These are phyloP conservation scores for Parauchenoglanis punctatus DNA, from an alignment of 2,797 vertebrate genomes.

Conservation along the genomic window DNA sequence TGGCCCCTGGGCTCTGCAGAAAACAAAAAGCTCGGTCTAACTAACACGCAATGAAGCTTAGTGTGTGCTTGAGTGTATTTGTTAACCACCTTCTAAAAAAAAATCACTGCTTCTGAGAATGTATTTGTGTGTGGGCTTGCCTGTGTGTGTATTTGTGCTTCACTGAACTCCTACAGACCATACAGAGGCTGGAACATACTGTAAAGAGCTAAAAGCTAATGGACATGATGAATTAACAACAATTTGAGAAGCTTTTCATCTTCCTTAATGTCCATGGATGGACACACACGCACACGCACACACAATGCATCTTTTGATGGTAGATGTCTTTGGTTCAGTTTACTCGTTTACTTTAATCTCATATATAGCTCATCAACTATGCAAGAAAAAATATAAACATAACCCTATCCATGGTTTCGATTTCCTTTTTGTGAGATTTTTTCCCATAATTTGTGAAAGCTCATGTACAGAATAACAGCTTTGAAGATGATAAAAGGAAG, in stretches of 20 bases:
- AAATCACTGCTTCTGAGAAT: slow-evolving; percentile 7
- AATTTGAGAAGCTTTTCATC: slow-evolving; percentile 30
- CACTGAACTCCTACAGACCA: background rate
- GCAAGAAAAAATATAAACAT: slow-evolving; percentile 26
- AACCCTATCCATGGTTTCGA: background rate
- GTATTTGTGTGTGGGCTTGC: slow-evolving; percentile 9
- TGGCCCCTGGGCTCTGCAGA: slow-evolving; percentile 26
- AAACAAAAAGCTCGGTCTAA: slow-evolving; percentile 11
- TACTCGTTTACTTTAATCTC: slow-evolving; percentile 44
- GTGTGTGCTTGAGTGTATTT: slow-evolving; percentile 23
- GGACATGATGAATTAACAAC: slow-evolving; percentile 7
- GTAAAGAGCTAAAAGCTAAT: background rate
- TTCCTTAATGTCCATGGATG: background rate
- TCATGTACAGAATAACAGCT: slow-evolving; percentile 36
- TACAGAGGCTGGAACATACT: background rate
- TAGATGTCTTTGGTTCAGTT: slow-evolving; percentile 4
- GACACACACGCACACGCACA: background rate
- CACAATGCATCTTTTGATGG: slow-evolving; percentile 22
- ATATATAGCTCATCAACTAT: slow-evolving; percentile 28
- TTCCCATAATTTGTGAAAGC: slow-evolving; percentile 30
- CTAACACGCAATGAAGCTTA: background rate
- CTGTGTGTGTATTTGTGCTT: background rate
- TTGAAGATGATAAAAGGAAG: slow-evolving; percentile 47
- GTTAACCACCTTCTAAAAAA: background rate
- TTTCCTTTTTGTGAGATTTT: background rate